Base-by-base conservation (phyloP, 2,113 vertebrate genomes). In the Pantherophis guttatus region DNA sequence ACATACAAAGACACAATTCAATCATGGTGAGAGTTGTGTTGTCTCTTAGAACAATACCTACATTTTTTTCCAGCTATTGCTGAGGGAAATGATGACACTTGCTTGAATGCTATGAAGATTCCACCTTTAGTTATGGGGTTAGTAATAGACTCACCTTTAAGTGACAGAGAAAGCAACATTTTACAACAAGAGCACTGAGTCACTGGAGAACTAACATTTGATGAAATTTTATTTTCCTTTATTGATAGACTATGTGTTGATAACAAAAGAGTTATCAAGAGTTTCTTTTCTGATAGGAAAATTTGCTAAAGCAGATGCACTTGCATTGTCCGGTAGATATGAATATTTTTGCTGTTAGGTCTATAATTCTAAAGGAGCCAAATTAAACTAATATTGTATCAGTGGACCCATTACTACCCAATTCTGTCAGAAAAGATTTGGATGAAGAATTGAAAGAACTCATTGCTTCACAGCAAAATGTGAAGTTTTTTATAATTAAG, bases 231-330 rank as follows among this genome's bases (percentile, higher is more conserved):
- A n/a, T 89, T 92, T 88, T 89, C 62, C 24, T 53, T 81, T 55
- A 65, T 89, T 65, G 21, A 57, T 81, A 92, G 70, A 48, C 13
- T 29, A 17, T 55, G 50, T 54, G 29, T 52, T 88, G 58, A 92
- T 88, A 92, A 88, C 86, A 33, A 53, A 70, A 70, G 29, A 39
- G 48, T 87, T 6, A 92, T 39, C n/a, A 75, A 81, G 7, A 4
- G 8, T 75, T 92, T 92, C 44, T 91, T 87, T 75, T 92, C 86
- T 17, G 50, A 92, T 44, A 23, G 86, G 5, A 26, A 55, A 44
- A 75, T 75, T 92, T 75, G 52, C 62, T 75, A 70, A 89, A 75
- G 62, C 29, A 75, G 52, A 88, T 89, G 54, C 52, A 89, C 88
- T 92, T 89, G 33, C 62, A 55, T 89, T 50, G 75, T 55, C 33